phyloP scores from a whole-genome alignment of 2,113 vertebrate species.

The Bathybates hornii region DNA sequence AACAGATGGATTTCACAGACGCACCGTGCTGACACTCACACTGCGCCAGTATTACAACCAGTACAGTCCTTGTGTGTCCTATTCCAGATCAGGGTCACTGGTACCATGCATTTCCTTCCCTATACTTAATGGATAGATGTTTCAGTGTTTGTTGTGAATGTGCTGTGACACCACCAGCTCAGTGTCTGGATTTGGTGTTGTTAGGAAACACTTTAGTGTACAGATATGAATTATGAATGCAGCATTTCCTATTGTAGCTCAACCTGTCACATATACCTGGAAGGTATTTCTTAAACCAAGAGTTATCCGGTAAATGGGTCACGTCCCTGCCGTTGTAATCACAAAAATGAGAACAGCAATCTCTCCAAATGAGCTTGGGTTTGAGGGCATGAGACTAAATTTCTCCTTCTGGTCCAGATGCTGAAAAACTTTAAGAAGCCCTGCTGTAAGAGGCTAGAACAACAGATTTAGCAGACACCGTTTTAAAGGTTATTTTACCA shows the following conservation, averaged over 20 bases:
- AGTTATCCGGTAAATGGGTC: conserved; percentile 5
- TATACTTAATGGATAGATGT: not conserved
- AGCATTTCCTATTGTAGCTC: not conserved
- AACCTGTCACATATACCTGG: conserved; percentile 26
- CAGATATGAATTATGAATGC: conserved; percentile 10
- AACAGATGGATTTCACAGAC: conserved; percentile 59
- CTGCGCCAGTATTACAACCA: not conserved
- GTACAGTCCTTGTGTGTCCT: not conserved
- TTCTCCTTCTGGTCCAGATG: not conserved
- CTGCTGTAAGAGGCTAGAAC: not conserved
- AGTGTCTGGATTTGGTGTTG: not conserved
- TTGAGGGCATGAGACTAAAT: not conserved
- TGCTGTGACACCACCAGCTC: not conserved
- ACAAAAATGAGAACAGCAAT: conserved; percentile 2
- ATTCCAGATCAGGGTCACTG: conserved; percentile 4
- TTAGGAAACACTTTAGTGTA: not conserved
- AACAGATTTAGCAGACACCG: conserved; percentile 16
- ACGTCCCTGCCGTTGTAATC: not conserved
- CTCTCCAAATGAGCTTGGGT: conserved; percentile 20
- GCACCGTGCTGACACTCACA: conserved; percentile 17
- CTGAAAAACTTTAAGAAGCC: not conserved
- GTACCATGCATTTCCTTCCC: not conserved
- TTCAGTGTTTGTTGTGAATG: not conserved
- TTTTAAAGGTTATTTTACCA: conserved; percentile 42
- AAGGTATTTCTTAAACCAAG: not conserved